A percentile compares a stretch with the other conserved stretches of the same genome.
These are phyloP conservation scores for Plusia festucae DNA, from an alignment of 2,888 invertebrate species.

Conservation along the genomic window DNA sequence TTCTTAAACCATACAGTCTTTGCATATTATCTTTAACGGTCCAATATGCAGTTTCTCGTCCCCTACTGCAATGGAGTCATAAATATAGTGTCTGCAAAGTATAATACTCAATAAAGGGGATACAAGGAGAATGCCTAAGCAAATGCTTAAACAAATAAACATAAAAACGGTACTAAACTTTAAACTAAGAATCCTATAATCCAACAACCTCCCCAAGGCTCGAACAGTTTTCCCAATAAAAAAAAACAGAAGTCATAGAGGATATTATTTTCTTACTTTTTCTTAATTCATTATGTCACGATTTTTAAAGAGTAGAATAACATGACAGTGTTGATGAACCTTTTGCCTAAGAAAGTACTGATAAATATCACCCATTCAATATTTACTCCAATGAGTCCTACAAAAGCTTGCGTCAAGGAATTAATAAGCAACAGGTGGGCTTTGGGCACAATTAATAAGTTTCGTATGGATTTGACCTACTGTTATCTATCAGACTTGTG, in stretches of 20 bases:
- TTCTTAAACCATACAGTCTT: not conserved
- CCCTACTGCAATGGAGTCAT: conserved; percentile 26
- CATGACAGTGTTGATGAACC: no score
- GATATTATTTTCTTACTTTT: no score
- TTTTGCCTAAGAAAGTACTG: no score
- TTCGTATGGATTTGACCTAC: conserved; percentile 15
- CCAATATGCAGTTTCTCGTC: conserved; percentile 17
- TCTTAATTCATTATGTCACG: no score
- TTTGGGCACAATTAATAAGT: no score
- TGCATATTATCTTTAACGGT: not conserved
- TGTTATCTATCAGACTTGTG: conserved; percentile 10
- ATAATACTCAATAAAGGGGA: conserved; percentile 42
- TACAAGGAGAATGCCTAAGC: conserved; percentile 43
- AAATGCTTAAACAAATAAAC: conserved; percentile 49
- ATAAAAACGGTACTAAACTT: conserved; percentile 55
- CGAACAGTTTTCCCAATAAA: conserved; percentile 8
- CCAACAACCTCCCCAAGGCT: conserved; percentile 44
- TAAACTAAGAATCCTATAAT: conserved; percentile 54
- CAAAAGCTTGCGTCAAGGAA: no score
- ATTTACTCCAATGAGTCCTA: no score
- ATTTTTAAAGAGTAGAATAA: no score
- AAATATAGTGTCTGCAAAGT: conserved; percentile 46
- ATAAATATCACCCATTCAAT: no score
- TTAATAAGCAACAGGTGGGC: not conserved
- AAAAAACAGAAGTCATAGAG: conserved; percentile 31